These are phyloP conservation scores for Gouania willdenowi DNA, from an alignment of 2,797 vertebrate species.

Conservation along the genomic window DNA sequence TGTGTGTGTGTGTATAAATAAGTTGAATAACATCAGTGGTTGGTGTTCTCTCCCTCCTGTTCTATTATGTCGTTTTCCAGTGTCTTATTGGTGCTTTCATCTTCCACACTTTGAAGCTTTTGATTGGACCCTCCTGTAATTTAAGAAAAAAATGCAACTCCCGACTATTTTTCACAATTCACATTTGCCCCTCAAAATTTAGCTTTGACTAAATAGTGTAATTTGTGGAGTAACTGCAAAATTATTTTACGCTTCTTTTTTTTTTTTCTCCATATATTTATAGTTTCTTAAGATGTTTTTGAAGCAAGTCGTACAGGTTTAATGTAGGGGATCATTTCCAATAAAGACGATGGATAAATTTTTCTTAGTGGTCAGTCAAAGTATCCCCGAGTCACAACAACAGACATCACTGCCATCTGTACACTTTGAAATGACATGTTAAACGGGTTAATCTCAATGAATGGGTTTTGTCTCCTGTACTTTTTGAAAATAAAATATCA, in stretches of 20 bases:
- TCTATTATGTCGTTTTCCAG: too few relatives aligned
- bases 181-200: too few relatives aligned
- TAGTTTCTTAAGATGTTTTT: slow-evolving; percentile 60
- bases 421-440: slow-evolving; percentile 42
- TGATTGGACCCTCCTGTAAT: too few relatives aligned
- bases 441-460: slow-evolving; percentile 4
- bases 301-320: slow-evolving; percentile 43
- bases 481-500: slow-evolving; percentile 73
- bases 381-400: slow-evolving; percentile 3
- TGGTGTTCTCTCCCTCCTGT: too few relatives aligned
- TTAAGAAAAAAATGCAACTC: too few relatives aligned
- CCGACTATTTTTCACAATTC: too few relatives aligned
- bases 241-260: slow-evolving; percentile 66
- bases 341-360: slow-evolving; percentile 59
- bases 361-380: slow-evolving; percentile 33
- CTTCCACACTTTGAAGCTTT: slow-evolving; percentile 22
- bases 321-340: slow-evolving; percentile 66
- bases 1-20: too few relatives aligned
- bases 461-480: slow-evolving; percentile 45
- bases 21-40: too few relatives aligned
- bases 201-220: too few relatives aligned
- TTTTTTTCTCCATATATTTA: slow-evolving; percentile 68
- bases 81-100: slow-evolving; percentile 38
- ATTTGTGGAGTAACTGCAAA: slow-evolving; percentile 57
- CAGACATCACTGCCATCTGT: slow-evolving; percentile 66